Evolutionary conservation across 2,888 invertebrate species (phyloP).

Genomic region (Altica lythri): DNA sequence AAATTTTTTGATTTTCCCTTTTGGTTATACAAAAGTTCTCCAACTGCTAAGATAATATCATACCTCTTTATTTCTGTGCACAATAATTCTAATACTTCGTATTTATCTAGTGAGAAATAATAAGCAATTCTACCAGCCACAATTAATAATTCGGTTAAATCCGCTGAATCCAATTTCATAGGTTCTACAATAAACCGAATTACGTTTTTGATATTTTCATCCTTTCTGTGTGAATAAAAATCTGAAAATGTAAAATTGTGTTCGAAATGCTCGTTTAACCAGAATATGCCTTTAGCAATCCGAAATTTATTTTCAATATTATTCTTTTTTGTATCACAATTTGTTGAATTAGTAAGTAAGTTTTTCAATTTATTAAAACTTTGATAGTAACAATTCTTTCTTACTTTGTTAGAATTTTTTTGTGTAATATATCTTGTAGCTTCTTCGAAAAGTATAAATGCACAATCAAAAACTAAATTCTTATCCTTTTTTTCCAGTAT

Average conservation of each 20-base stretch:
- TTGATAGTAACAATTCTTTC: no score
- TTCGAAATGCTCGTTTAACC: constrained; percentile 35
- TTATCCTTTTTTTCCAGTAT: no score
- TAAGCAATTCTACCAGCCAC: constrained; percentile 37
- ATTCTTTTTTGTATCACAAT: no score
- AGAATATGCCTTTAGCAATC: constrained; percentile 30
- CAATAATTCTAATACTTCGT: constrained; percentile 39
- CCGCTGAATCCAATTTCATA: constrained; percentile 18
- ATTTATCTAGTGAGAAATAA: constrained; percentile 35
- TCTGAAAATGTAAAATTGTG: constrained; percentile 27
- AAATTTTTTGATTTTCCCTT: constrained; percentile 35
- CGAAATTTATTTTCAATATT: constrained; percentile 21
- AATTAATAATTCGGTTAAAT: constrained; percentile 10
- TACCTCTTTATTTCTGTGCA: constrained; percentile 39
- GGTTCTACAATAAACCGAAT: not conserved
- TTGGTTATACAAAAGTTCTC: constrained; percentile 36
- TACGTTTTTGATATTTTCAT: no score
- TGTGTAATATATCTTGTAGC: no score
- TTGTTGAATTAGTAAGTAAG: not conserved
- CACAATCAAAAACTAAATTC: no score
- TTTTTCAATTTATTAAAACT: not conserved
- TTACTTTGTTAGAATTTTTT: no score
- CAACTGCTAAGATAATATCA: constrained; percentile 37
- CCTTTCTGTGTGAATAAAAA: constrained; percentile 16
- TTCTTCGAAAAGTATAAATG: no score